These are phyloP conservation scores for Eristalis arbustorum DNA, from an alignment of 2,888 invertebrate species.

Conservation along the genomic window DNA sequence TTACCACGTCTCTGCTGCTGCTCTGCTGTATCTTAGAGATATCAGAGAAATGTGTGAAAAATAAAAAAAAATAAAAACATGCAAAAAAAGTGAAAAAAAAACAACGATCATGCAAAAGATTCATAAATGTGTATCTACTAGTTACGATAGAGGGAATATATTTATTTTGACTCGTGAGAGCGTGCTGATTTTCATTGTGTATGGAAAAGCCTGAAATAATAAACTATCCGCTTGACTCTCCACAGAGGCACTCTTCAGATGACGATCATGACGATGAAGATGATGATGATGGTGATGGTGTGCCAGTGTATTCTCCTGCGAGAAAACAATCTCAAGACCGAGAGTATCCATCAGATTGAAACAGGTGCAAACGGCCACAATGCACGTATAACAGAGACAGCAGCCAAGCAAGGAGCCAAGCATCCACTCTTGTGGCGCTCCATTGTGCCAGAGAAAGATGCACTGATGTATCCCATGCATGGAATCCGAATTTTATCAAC, in stretches of 20 bases:
- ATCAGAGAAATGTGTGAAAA: constrained; percentile 54
- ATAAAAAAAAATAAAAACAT: neutral
- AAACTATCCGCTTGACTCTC: neutral
- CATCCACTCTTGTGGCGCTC: neutral
- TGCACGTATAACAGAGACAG: neutral
- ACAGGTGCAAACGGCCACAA: constrained; percentile 59
- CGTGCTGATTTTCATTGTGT: constrained; percentile 60
- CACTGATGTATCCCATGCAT: constrained; percentile 42
- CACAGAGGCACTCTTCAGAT: neutral
- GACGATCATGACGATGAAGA: neutral
- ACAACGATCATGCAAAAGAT: neutral
- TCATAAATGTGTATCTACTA: constrained; percentile 42
- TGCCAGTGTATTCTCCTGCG: neutral
- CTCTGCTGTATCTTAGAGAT: constrained; percentile 29
- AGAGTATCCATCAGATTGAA: constrained; percentile 47
- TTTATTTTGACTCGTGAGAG: constrained; percentile 69
- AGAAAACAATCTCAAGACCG: neutral
- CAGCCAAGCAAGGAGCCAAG: neutral
- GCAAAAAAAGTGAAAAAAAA: neutral
- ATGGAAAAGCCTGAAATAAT: constrained; percentile 9
- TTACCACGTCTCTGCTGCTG: neutral
- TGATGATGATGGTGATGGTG: neutral
- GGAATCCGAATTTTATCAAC: constrained; percentile 65
- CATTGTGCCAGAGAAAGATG: constrained; percentile 9
- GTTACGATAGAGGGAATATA: constrained; percentile 11